A percentile compares a stretch with the other conserved stretches of the same genome.
These are phyloP conservation scores for Aplochiton taeniatus DNA, from an alignment of 2,797 vertebrate genomes.

Conservation along the genomic window DNA sequence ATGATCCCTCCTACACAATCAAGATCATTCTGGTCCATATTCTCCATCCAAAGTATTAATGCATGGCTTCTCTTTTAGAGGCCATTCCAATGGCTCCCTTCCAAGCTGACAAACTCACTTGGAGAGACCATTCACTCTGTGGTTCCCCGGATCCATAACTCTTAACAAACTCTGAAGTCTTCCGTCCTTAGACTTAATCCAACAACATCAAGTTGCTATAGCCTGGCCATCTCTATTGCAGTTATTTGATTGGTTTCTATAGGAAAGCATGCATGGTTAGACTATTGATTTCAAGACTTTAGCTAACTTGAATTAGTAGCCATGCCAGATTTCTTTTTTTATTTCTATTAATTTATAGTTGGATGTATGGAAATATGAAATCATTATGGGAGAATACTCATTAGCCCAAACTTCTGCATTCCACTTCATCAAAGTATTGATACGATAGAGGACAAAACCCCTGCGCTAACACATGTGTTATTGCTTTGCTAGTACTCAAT, in stretches of 20 bases:
- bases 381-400: too few species aligned
- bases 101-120: slow-evolving; percentile 68
- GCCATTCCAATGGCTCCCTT: slow-evolving; percentile 61
- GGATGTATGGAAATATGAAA: too few species aligned
- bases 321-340: slow-evolving; percentile 16
- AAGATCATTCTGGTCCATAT: slow-evolving; percentile 57
- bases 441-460: not conserved
- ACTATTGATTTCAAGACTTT: slow-evolving; percentile 71
- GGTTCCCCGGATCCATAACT: slow-evolving; percentile 66
- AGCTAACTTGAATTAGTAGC: slow-evolving; percentile 75
- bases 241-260: slow-evolving; percentile 71
- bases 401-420: too few species aligned
- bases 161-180: slow-evolving; percentile 69
- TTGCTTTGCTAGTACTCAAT: not conserved
- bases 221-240: slow-evolving; percentile 48
- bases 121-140: slow-evolving; percentile 60
- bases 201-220: slow-evolving; percentile 44
- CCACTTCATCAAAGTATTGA: too few species aligned
- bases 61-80: slow-evolving; percentile 56
- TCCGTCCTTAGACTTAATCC: slow-evolving; percentile 66
- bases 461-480: not conserved
- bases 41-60: slow-evolving; percentile 62
- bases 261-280: slow-evolving; percentile 54
- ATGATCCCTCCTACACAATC: slow-evolving; percentile 54
- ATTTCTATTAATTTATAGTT: too few species aligned